A percentile compares a stretch with the other conserved stretches of the same genome.
Evolutionary conservation across 2,888 invertebrate species (phyloP).

Genomic region (Rhodophaea formosa): DNA sequence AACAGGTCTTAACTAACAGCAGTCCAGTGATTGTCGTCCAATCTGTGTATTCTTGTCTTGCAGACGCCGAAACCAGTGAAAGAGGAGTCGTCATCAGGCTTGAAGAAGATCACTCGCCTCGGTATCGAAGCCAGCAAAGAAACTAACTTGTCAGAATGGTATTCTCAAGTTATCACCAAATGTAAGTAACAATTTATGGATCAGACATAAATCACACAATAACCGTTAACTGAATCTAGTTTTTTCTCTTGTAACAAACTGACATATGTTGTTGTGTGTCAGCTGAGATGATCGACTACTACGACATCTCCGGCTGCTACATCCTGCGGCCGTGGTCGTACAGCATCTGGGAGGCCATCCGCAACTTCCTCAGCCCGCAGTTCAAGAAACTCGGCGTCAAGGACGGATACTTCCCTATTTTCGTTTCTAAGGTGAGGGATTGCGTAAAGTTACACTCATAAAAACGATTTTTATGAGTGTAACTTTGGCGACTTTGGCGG

Average conservation of each 20-base stretch:
- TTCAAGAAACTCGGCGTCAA: constrained; percentile 96
- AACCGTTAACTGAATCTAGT: no score
- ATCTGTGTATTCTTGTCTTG: constrained; percentile 14
- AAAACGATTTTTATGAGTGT: no score
- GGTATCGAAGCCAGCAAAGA: constrained; percentile 96
- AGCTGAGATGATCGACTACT: constrained; percentile 99
- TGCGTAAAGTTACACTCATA: no score
- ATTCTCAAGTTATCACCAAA: constrained; percentile 91
- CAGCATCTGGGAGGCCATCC: constrained; percentile 96
- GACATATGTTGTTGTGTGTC: constrained; percentile 22
- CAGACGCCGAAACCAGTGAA: constrained; percentile 68
- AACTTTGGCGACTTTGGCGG: no score
- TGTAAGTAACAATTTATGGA: constrained; percentile 52
- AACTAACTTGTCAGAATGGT: constrained; percentile 98
- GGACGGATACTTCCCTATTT: constrained; percentile 99
- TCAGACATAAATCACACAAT: no score
- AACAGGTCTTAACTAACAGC: no score
- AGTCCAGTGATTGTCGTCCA: no score
- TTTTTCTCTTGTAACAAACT: no score
- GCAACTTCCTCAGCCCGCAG: constrained; percentile 90
- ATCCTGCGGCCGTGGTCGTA: constrained; percentile 98
- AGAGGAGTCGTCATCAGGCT: constrained; percentile 72
- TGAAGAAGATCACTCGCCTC: constrained; percentile 95
- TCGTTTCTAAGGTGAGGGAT: constrained; percentile 87
- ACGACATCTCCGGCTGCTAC: constrained; percentile 99